These are phyloP conservation scores for Papilio elwesi DNA, from an alignment of 2,888 invertebrate genomes.

Conservation along the genomic window DNA sequence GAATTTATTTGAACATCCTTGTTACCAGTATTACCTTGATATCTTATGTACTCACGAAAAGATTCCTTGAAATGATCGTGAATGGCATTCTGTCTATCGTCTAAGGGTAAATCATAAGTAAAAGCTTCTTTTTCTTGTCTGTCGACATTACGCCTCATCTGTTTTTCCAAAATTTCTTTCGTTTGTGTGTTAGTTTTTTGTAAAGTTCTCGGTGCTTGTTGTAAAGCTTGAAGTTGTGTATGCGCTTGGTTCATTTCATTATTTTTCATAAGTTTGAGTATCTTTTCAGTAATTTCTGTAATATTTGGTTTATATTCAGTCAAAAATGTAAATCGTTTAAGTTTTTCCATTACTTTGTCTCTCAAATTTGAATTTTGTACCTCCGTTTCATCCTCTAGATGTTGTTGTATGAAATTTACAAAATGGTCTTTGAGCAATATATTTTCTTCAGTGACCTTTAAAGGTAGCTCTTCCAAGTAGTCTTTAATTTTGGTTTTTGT, in stretches of 20 bases:
- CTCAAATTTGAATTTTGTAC: constrained; percentile 45
- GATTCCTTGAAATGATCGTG: constrained; percentile 31
- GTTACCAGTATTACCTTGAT: constrained; percentile 6
- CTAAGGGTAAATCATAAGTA: neutral
- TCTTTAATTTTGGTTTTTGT: constrained; percentile 58
- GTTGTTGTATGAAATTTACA: constrained; percentile 40
- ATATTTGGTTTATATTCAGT: constrained; percentile 43
- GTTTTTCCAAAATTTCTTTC: constrained; percentile 2
- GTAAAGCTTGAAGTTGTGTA: neutral
- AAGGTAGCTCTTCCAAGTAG: constrained; percentile 56
- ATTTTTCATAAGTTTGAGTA: constrained; percentile 47
- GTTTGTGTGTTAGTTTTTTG: neutral
- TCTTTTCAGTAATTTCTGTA: constrained; percentile 45
- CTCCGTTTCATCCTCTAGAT: constrained; percentile 41
- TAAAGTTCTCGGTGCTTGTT: constrained; percentile 3
- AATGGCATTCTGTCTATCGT: constrained; percentile 8
- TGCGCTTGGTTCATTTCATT: constrained; percentile 14
- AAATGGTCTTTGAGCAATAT: constrained; percentile 50
- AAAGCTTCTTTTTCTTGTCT: neutral
- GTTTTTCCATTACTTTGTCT: constrained; percentile 55
- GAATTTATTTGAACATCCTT: constrained; percentile 49
- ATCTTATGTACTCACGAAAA: constrained; percentile 20
- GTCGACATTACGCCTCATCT: neutral
- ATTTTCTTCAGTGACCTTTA: constrained; percentile 44
- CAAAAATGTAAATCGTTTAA: constrained; percentile 54